These are phyloP conservation scores for Nothoprocta perdicaria DNA, from an alignment of 2,113 vertebrate species.

Conservation along the genomic window DNA sequence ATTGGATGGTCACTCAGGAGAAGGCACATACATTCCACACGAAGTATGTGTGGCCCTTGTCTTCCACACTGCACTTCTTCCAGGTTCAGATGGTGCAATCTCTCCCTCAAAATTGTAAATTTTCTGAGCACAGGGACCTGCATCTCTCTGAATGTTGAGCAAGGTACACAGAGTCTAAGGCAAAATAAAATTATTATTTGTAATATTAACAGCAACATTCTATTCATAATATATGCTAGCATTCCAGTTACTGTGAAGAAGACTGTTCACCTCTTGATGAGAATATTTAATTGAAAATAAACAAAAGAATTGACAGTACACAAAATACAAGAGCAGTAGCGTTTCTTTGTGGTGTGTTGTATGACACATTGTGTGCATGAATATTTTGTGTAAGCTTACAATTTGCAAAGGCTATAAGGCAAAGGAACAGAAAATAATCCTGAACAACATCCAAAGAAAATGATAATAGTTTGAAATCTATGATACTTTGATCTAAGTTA, in stretches of 20 bases:
- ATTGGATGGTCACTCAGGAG: neutral
- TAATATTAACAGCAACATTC: neutral
- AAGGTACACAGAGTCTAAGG: neutral
- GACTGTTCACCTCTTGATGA: neutral
- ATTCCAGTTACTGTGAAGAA: neutral
- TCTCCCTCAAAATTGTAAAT: neutral
- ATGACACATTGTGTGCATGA: neutral
- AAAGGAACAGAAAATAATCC: neutral
- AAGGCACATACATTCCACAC: neutral
- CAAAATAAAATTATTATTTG: neutral
- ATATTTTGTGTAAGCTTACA: neutral
- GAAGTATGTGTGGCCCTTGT: neutral
- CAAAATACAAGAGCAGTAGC: neutral
- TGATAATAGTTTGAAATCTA: neutral
- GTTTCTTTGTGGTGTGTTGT: neutral
- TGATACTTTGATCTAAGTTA: slow-evolving; percentile 49
- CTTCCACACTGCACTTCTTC: neutral
- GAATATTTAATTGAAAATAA: neutral
- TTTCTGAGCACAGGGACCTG: neutral
- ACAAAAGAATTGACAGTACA: neutral
- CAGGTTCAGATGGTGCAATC: neutral
- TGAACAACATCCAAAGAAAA: neutral
- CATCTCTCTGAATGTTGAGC: neutral
- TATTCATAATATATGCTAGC: neutral
- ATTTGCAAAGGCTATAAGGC: neutral